These are phyloP conservation scores for Poeciliopsis presidionis DNA, from an alignment of 2,797 vertebrate genomes.

Conservation along the genomic window DNA sequence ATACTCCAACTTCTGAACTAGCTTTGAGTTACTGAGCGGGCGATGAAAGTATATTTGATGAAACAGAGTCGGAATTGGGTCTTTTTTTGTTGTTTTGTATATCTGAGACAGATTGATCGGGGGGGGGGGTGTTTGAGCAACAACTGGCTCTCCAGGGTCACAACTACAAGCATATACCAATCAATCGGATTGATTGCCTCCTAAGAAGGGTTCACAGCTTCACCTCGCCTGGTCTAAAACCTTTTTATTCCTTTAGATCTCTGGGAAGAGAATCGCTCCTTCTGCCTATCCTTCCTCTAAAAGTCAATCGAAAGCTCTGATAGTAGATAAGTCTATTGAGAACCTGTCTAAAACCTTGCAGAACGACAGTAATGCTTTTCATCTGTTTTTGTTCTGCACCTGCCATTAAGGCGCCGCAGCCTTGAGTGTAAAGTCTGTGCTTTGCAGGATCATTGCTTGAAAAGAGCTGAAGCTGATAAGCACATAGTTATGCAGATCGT, in stretches of 20 bases:
- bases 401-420: neutral
- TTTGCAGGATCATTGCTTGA: neutral
- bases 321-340: neutral
- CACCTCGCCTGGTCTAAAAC: neutral
- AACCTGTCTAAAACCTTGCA: neutral
- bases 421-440: neutral
- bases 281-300: constrained; percentile 3
- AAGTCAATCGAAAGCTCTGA: neutral
- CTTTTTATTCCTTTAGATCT: neutral
- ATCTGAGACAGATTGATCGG: constrained; percentile 32
- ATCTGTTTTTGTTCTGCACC: neutral
- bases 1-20: constrained; percentile 7
- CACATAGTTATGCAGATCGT: neutral
- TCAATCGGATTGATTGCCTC: constrained; percentile 26
- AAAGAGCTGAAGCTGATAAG: neutral
- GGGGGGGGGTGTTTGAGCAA: constrained; percentile 33
- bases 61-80: neutral
- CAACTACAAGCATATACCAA: constrained; percentile 8
- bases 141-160: constrained; percentile 13
- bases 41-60: constrained; percentile 9
- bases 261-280: neutral
- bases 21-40: constrained; percentile 1
- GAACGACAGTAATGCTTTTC: neutral
- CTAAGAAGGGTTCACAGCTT: constrained; percentile 1
- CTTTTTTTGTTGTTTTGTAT: neutral